A percentile compares a stretch with the other conserved stretches of the same genome.
Conservation (phyloP, 2,888 invertebrate genomes). For the Cerastis rubricosa region DNA sequence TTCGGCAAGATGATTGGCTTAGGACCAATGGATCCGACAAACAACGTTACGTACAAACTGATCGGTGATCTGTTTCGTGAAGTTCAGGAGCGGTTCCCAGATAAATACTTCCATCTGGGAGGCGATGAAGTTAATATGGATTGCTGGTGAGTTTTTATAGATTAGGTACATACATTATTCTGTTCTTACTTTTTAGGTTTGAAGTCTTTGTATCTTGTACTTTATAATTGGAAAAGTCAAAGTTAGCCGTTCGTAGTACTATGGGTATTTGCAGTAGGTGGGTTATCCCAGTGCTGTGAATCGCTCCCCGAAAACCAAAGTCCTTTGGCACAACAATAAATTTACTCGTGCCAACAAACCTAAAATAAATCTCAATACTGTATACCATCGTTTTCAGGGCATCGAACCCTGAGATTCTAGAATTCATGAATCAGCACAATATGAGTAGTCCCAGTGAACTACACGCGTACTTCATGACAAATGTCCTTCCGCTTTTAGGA, state of each 20-base stretch:
- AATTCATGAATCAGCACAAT: constrained; percentile 78
- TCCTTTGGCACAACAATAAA: not conserved
- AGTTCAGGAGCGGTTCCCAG: constrained; percentile 93
- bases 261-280: too few species aligned
- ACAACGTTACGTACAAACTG: constrained; percentile 92
- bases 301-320: not conserved
- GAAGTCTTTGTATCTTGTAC: too few species aligned
- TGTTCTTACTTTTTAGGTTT: not conserved
- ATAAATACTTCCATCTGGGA: constrained; percentile 96
- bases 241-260: too few species aligned
- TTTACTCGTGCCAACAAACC: not conserved
- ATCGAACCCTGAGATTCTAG: constrained; percentile 77
- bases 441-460: constrained; percentile 70
- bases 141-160: constrained; percentile 93
- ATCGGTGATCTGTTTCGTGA: constrained; percentile 93
- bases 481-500: constrained; percentile 77
- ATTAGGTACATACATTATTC: not conserved
- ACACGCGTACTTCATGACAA: constrained; percentile 81
- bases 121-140: constrained; percentile 97
- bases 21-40: constrained; percentile 96
- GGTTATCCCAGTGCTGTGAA: not conserved
- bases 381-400: constrained; percentile 69
- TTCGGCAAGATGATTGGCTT: constrained; percentile 82
- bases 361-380: not conserved
- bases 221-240: too few species aligned